These are phyloP conservation scores for Podarcis siculus DNA, from an alignment of 2,797 vertebrate genomes.

Conservation along the genomic window DNA sequence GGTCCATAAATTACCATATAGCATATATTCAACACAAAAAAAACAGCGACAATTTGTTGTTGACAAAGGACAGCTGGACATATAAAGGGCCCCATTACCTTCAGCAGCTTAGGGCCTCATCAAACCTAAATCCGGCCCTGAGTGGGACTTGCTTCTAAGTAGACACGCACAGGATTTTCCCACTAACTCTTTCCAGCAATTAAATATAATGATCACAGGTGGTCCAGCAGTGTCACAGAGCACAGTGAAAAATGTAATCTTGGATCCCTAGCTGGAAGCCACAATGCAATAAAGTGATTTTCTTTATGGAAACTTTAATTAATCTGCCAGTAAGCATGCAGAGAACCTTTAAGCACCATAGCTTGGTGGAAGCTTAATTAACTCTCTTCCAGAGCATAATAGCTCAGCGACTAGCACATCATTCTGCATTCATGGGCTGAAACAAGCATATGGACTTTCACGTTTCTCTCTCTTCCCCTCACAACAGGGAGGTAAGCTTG, in stretches of 20 bases:
- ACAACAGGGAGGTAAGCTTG: constrained; percentile 44
- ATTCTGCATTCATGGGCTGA: constrained; percentile 33
- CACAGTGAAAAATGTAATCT: constrained; percentile 25
- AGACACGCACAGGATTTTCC: background rate
- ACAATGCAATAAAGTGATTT: constrained; percentile 6
- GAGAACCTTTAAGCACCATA: constrained; percentile 57
- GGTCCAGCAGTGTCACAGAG: background rate
- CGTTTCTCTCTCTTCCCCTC: constrained; percentile 48
- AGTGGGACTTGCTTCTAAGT: background rate
- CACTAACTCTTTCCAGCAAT: background rate
- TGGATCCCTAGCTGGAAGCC: constrained; percentile 31
- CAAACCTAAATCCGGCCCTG: too few species aligned
- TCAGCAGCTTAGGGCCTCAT: too few species aligned
- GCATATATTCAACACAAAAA: too few species aligned
- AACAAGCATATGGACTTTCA: constrained; percentile 28
- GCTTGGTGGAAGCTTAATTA: constrained; percentile 52
- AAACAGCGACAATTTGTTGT: too few species aligned
- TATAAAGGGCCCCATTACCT: too few species aligned
- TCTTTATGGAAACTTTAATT: constrained; percentile 42
- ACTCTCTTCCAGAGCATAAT: constrained; percentile 47
- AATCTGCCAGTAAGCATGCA: constrained; percentile 19
- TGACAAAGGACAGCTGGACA: too few species aligned
- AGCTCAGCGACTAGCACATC: constrained; percentile 25
- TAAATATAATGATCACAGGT: constrained; percentile 8
- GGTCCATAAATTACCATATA: too few species aligned